A percentile compares a stretch with the other conserved stretches of the same genome.
Evolutionary conservation across 2,113 vertebrate genomes (phyloP).

Genomic region (Zapus hudsonius): DNA sequence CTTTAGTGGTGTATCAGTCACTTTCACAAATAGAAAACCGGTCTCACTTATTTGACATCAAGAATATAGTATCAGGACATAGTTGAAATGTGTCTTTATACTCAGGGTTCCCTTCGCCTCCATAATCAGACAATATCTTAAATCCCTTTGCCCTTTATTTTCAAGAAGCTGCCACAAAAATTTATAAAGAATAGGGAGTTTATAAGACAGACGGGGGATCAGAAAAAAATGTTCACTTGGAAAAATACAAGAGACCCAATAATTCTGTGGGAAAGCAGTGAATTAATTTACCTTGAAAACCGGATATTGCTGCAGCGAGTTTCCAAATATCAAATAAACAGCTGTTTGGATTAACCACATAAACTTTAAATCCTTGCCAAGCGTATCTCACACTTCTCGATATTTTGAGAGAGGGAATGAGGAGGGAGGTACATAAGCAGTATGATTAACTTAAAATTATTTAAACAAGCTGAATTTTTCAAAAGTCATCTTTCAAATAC

Average conservation of each 20-base stretch:
- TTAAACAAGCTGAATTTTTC: constrained; percentile 64
- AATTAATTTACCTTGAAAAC: constrained; percentile 57
- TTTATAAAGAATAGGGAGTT: constrained; percentile 13
- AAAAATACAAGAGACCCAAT: constrained; percentile 20
- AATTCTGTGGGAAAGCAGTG: constrained; percentile 34
- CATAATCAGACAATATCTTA: constrained; percentile 12
- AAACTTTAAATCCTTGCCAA: constrained; percentile 60
- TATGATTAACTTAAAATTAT: constrained; percentile 70
- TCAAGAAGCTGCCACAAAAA: neutral
- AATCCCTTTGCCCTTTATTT: constrained; percentile 53
- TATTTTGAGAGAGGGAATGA: neutral
- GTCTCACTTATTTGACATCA: constrained; percentile 1
- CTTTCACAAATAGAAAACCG: too few relatives aligned
- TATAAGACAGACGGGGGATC: neutral
- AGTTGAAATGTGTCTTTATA: neutral
- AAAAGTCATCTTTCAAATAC: constrained; percentile 59
- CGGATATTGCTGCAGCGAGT: constrained; percentile 1
- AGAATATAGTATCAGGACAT: neutral
- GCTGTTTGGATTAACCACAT: constrained; percentile 60
- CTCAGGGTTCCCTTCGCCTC: neutral
- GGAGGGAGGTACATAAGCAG: neutral
- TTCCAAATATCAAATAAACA: constrained; percentile 72
- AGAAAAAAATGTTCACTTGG: constrained; percentile 6
- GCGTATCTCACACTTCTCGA: neutral
- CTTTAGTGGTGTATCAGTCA: too few relatives aligned